These are phyloP conservation scores for Achlya flavicornis DNA, from an alignment of 2,888 invertebrate genomes.

Conservation along the genomic window DNA sequence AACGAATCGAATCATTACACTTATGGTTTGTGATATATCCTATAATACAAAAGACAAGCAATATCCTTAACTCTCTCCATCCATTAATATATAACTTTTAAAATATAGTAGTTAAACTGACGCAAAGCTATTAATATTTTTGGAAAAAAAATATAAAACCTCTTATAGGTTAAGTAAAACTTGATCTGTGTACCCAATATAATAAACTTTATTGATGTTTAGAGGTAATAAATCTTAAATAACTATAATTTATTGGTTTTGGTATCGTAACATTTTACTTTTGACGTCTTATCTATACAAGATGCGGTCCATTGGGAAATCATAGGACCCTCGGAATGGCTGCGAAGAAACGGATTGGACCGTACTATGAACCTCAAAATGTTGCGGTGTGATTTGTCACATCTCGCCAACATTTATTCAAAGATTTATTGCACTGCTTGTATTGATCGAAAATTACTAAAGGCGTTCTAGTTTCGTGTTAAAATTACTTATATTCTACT, in stretches of 20 bases:
- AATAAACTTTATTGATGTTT: slow-evolving; percentile 1
- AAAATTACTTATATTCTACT: no score
- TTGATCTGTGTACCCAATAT: background rate
- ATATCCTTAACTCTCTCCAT: no score
- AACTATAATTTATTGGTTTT: slow-evolving; percentile 24
- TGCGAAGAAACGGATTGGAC: slow-evolving; percentile 17
- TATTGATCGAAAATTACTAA: background rate
- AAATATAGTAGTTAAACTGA: background rate
- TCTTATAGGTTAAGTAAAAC: background rate
- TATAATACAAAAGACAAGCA: no score
- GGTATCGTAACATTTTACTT: slow-evolving; percentile 23
- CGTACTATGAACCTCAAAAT: slow-evolving; percentile 18
- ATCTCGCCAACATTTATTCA: background rate
- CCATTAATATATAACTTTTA: background rate
- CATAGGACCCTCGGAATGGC: slow-evolving; percentile 25
- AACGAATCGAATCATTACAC: no score
- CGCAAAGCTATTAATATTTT: background rate
- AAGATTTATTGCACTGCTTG: background rate
- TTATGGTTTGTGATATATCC: no score
- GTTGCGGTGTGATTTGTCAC: slow-evolving; percentile 5
- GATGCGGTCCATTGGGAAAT: slow-evolving; percentile 41
- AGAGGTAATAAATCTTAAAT: slow-evolving; percentile 13
- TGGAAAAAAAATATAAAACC: background rate
- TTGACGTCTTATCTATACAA: slow-evolving; percentile 38
- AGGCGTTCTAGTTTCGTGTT: no score